Evolutionary conservation across 2,888 invertebrate genomes (phyloP).

Genomic region (Dynastes maya): DNA sequence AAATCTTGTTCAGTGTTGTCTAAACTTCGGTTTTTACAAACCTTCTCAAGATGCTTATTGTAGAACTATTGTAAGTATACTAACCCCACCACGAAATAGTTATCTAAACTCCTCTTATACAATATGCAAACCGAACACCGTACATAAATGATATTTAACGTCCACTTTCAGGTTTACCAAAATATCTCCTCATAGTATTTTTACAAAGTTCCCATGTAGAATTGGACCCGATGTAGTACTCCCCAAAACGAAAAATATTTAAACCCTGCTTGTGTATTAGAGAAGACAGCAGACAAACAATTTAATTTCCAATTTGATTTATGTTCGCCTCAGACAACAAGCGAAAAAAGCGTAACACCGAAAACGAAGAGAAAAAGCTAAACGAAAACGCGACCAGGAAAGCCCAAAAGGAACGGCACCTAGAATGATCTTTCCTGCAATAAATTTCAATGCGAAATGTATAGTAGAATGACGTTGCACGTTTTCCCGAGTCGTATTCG

Average conservation of each 20-base stretch:
- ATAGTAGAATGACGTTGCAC: background rate
- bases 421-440: constrained; percentile 21
- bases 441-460: constrained; percentile 25
- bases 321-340: constrained; percentile 6
- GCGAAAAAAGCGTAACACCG: background rate
- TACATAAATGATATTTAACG: too few relatives aligned
- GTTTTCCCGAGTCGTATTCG: background rate
- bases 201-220: background rate
- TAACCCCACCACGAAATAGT: too few relatives aligned
- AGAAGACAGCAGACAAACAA: constrained; percentile 38
- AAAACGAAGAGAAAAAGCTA: constrained; percentile 11
- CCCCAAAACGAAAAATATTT: constrained; percentile 6
- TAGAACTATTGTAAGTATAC: too few relatives aligned
- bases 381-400: background rate
- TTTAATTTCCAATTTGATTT: constrained; percentile 37
- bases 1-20: too few relatives aligned
- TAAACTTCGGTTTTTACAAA: too few relatives aligned
- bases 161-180: too few relatives aligned
- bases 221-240: background rate
- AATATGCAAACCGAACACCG: too few relatives aligned
- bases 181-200: background rate
- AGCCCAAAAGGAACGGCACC: background rate
- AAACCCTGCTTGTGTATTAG: constrained; percentile 20
- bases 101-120: too few relatives aligned
- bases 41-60: too few relatives aligned